Conservation (phyloP, 2,888 invertebrate genomes). For the Philhelius pedissequus region DNA sequence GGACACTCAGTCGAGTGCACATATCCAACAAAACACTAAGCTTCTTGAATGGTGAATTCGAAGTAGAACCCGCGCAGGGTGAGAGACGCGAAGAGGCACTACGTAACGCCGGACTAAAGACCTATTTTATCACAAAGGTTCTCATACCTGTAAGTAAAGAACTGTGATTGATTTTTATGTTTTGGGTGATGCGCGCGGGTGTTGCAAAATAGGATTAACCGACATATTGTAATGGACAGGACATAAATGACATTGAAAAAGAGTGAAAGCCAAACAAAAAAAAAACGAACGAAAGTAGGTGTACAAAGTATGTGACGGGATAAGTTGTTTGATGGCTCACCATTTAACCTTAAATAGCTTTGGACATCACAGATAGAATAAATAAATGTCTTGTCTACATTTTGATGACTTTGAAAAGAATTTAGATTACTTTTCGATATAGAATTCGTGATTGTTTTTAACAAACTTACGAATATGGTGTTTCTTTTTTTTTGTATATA, state of each 20-base stretch:
- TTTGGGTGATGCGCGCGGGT: background rate
- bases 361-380: background rate
- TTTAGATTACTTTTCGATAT: background rate
- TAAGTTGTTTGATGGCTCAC: background rate
- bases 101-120: constrained; percentile 92
- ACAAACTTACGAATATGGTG: background rate
- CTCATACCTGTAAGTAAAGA: constrained; percentile 86
- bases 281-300: background rate
- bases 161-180: constrained; percentile 13
- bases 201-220: background rate
- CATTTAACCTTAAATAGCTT: background rate
- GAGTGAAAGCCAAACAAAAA: background rate
- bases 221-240: constrained; percentile 1
- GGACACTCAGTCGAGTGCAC: constrained; percentile 88
- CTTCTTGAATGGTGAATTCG: constrained; percentile 93
- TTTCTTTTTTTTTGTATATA: background rate
- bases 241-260: background rate
- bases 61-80: constrained; percentile 94
- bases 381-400: background rate
- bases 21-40: constrained; percentile 94
- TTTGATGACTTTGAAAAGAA: constrained; percentile 5
- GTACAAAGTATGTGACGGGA: background rate
- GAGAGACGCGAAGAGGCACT: constrained; percentile 95
- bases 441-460: constrained; percentile 2
- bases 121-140: constrained; percentile 93